Evolutionary conservation across 2,888 invertebrate species (phyloP).

Genomic region (Imbricaverruca yamaguchii): DNA sequence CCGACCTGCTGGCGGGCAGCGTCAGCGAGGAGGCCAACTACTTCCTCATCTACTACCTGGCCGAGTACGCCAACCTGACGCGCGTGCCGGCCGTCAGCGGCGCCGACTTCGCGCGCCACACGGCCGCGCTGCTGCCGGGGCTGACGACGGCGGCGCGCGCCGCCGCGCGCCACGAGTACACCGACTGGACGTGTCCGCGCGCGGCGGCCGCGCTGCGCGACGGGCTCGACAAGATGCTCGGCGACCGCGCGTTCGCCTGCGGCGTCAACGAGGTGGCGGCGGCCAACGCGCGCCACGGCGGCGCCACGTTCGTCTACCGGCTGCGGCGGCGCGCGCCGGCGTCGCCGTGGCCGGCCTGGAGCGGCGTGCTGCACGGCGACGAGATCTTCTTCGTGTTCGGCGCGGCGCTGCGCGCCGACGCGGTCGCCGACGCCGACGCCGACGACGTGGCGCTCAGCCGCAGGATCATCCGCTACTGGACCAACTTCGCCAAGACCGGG

Average conservation of each 20-base stretch:
- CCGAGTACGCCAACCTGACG: conserved; percentile 73
- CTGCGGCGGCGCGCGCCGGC: background rate
- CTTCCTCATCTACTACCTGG: conserved; percentile 74
- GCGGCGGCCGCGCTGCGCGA: conserved; percentile 75
- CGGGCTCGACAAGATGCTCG: conserved; percentile 43
- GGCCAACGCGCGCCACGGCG: background rate
- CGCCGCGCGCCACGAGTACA: conserved; percentile 56
- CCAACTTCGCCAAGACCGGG: conserved; percentile 92
- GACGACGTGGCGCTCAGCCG: conserved; percentile 76
- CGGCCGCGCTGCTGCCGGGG: conserved; percentile 46
- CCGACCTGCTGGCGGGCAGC: background rate
- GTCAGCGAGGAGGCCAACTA: background rate
- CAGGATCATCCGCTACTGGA: conserved; percentile 90
- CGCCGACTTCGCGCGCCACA: conserved; percentile 55
- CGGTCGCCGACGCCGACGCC: conserved; percentile 48
- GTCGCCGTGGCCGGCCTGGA: background rate
- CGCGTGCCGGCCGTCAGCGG: conserved; percentile 38
- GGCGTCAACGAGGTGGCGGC: background rate
- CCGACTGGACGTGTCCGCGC: conserved; percentile 80
- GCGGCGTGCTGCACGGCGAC: background rate
- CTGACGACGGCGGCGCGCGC: conserved; percentile 52
- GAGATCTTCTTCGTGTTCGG: conserved; percentile 92
- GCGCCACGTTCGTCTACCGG: background rate
- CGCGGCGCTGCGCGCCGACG: conserved; percentile 77
- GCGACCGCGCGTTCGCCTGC: background rate